These are phyloP conservation scores for Melanitta fusca DNA, from an alignment of 2,797 vertebrate genomes.

Conservation along the genomic window DNA sequence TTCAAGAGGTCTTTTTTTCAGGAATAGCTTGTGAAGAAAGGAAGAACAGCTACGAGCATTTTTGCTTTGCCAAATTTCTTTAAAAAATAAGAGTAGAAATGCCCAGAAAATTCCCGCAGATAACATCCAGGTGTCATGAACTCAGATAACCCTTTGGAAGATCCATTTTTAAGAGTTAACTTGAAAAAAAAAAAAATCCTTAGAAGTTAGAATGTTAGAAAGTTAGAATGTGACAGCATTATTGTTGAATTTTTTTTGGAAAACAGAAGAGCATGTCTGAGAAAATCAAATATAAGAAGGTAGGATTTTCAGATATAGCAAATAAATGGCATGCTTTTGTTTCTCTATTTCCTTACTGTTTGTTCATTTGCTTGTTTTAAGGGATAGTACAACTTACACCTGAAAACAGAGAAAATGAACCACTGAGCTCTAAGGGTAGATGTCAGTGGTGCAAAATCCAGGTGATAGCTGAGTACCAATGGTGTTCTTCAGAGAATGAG, in stretches of 20 bases:
- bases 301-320: not conserved
- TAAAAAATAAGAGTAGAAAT: not conserved
- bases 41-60: not conserved
- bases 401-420: not conserved
- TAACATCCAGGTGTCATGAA: constrained; percentile 14
- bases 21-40: not conserved
- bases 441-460: not conserved
- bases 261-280: not conserved
- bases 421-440: not conserved
- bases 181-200: not conserved
- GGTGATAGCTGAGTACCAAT: not conserved
- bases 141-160: constrained; percentile 3
- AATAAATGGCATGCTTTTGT: not conserved
- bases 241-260: not conserved
- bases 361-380: not conserved
- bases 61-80: constrained; percentile 9
- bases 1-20: constrained; percentile 39
- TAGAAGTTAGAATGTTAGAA: not conserved
- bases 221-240: not conserved
- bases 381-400: not conserved
- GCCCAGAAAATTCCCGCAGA: not conserved
- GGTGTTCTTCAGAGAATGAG: not conserved
- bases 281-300: rapidly evolving
- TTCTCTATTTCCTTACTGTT: not conserved
- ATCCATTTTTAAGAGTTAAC: not conserved